These are phyloP conservation scores for Sycophila sp. DNA, from an alignment of 1,140 invertebrate genomes.

Conservation along the genomic window DNA sequence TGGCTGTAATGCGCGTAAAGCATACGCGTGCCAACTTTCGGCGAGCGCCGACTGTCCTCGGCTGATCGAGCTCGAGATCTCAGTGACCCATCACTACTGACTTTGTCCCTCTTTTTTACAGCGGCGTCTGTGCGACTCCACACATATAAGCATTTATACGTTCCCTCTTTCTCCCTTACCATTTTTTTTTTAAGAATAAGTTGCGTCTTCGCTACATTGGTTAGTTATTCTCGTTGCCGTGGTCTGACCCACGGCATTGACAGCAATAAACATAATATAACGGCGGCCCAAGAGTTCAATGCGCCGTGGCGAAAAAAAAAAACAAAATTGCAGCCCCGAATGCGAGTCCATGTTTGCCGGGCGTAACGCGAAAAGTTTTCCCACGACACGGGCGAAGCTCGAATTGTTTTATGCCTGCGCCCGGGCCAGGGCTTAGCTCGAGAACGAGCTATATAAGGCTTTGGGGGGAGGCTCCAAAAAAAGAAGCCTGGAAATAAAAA, in stretches of 20 bases:
- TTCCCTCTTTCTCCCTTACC: not conserved
- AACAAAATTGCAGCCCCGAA: not conserved
- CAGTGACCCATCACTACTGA: too few species aligned
- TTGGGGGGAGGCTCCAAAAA: not conserved
- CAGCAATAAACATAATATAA: slow-evolving; percentile 16
- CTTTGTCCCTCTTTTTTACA: not conserved
- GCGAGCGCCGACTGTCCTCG: not conserved
- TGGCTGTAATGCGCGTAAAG: slow-evolving; percentile 36
- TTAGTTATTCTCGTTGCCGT: not conserved
- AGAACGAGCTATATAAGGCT: not conserved
- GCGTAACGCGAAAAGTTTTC: slow-evolving; percentile 25
- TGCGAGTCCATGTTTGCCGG: not conserved
- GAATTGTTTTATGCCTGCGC: slow-evolving; percentile 25
- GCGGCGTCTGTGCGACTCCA: too few species aligned
- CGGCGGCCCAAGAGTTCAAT: slow-evolving; percentile 1
- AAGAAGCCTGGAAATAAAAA: not conserved
- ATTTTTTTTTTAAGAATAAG: too few species aligned
- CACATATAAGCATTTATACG: not conserved
- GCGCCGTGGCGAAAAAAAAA: slow-evolving; percentile 1
- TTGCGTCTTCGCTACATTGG: not conserved
- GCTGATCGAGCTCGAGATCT: too few species aligned
- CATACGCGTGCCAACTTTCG: slow-evolving; percentile 34
- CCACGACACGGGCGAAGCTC: not conserved
- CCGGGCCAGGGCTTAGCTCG: not conserved
- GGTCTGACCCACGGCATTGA: not conserved